A percentile compares a stretch with the other conserved stretches of the same genome.
These are phyloP conservation scores for Melangyna quadrimaculata DNA, from an alignment of 2,888 invertebrate genomes.

Conservation along the genomic window DNA sequence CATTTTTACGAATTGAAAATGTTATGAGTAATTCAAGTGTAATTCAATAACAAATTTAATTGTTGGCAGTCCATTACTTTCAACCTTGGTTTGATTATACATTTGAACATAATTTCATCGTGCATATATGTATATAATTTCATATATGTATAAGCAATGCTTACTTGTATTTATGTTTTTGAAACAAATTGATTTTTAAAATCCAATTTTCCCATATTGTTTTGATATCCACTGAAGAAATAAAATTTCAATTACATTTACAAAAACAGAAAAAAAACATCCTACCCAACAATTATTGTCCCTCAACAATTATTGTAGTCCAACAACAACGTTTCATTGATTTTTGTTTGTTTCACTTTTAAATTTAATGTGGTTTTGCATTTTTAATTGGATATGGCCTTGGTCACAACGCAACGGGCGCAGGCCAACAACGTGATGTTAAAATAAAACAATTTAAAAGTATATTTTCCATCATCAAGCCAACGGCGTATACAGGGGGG, in stretches of 20 bases:
- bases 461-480: background rate
- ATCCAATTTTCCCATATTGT: background rate
- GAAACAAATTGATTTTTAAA: background rate
- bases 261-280: background rate
- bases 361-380: conserved; percentile 16
- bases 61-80: too few relatives aligned
- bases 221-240: background rate
- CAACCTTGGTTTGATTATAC: too few relatives aligned
- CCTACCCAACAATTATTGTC: background rate
- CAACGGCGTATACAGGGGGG: too few relatives aligned
- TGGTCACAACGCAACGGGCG: conserved; percentile 5
- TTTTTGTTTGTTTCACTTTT: background rate
- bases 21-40: too few relatives aligned
- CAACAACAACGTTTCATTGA: background rate
- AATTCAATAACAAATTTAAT: too few relatives aligned
- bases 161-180: background rate
- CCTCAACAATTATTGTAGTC: background rate
- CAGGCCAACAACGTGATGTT: conserved; percentile 25
- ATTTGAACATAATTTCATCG: too few relatives aligned
- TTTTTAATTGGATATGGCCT: conserved; percentile 54
- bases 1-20: too few relatives aligned
- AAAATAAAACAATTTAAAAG: conserved; percentile 34
- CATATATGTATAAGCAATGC: too few relatives aligned
- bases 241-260: background rate
- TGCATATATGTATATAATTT: too few relatives aligned